Evolutionary conservation across 2,113 vertebrate genomes (phyloP).

Genomic region (Hippocampus barbouri): DNA sequence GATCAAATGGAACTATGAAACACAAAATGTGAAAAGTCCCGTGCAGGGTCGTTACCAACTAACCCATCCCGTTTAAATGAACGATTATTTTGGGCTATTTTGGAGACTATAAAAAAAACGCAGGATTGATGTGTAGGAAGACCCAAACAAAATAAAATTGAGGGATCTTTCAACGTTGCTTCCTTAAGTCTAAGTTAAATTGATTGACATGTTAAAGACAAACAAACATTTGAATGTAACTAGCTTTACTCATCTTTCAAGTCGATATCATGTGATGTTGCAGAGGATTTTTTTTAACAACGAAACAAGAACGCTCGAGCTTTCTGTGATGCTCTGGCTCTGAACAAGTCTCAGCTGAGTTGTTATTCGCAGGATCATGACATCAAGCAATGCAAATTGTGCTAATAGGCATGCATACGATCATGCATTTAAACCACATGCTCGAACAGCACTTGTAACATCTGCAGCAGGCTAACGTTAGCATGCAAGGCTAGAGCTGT

Average conservation of each 20-base stretch:
- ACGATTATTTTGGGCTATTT: too few species aligned
- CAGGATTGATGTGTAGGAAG: background rate
- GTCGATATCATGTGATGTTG: background rate
- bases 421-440: conserved; percentile 37
- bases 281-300: background rate
- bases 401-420: conserved; percentile 14
- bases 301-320: background rate
- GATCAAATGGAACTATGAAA: too few species aligned
- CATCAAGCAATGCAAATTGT: background rate
- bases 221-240: background rate
- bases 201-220: background rate
- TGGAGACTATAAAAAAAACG: background rate
- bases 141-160: background rate
- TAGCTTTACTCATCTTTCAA: background rate
- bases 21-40: too few species aligned
- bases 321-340: conserved; percentile 5
- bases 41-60: too few species aligned
- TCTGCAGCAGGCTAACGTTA: conserved; percentile 45
- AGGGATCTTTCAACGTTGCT: background rate
- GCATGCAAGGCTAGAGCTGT: conserved; percentile 38
- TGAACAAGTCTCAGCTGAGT: conserved; percentile 30
- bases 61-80: too few species aligned
- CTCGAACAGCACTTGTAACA: conserved; percentile 9
- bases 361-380: background rate
- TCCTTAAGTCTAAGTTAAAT: background rate